Base-by-base conservation (phyloP, 53 echinoderm and acorn worm species). In the Stichopus horrens region DNA sequence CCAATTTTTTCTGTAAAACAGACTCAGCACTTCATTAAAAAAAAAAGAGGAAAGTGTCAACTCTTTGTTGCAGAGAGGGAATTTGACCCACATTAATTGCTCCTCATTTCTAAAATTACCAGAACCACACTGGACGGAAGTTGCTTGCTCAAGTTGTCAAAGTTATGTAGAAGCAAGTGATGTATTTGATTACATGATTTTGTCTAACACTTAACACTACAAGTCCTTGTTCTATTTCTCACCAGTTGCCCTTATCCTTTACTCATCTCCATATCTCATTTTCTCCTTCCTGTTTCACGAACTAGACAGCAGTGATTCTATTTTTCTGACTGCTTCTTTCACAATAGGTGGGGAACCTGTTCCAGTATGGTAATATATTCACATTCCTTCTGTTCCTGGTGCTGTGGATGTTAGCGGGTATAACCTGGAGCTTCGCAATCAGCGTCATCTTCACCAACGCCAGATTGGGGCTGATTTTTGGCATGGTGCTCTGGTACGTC, bases 361-460 rank as follows among this genome's bases (percentile, higher is more conserved):
- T 99, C 66, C 88, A 89, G 54, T 90, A 94, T 90, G 80, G 89
- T 6, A 86, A 93, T 67, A 83, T 89, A 5, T 57, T 63, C 7
- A 52, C 91, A 11, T 66, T 96, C 52, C 85, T 96, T n/a, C 83
- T 96, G 59, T 96, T 94, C 89, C 89, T 95, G 56, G 52, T 99
- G 83, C 77, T 94, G 16, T 99, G 98, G 99, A 89, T 96, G 76
- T 73, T 93, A 14, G 88, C 96, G 2, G 93, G 90, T 83, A 96
- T 95, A 53, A 77, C 93, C 7, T 96, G 96, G 98, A 93, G 90
- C 81, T 99, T 99, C 86, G 88, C 90, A 90, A 74, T 99, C 90
- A 96, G 96, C 7, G 93, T 92, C 54, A 93, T 99, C 89, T 99
- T 99, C 92, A 93, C 99, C 59, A 89, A 93, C 5, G 94, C 95